Base-by-base conservation (phyloP, 1,140 invertebrate species). In the Zaprionus ornatus region DNA sequence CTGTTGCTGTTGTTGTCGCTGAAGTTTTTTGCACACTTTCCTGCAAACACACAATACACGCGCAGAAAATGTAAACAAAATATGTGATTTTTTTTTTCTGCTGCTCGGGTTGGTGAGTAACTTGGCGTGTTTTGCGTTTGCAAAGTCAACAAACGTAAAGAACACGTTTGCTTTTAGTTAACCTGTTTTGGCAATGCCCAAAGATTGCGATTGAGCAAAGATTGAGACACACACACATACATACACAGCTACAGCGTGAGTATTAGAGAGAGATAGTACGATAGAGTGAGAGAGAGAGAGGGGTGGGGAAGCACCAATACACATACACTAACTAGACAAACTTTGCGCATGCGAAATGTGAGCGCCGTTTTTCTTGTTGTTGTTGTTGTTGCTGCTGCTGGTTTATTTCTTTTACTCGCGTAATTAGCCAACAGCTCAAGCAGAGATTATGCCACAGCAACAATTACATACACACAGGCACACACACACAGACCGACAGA, bases 151-250 rank as follows among this genome's bases (percentile, higher is more conserved):
- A 83, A 80, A 83, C 67, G 70, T 67, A 87, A 88, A 87, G 84
- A 87, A 87, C 84, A 87, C 84, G 84, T 87, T 87, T 87, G 84
- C 85, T 88, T 87, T 90, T 76, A 84, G 84, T 88, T 84, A 87
- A 87, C 84, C 85, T 70, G 84, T 87, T 87, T 87, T 78, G 80
- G 83, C 84, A 87, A 75, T 83, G 84, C 77, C 85, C 80, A 90
- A 88, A 90, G 80, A 84, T 81, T 90, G 84, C 80, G 84, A 87
- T 87, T 87, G 84, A 87, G 84, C 85, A 87, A 87, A 87, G 84
- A 87, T 88, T 87, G 84, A 88, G 77, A 55, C 77, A 71, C 48
- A 63, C 81, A 77, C 45, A 79, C 50, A 54, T 42, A 73, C 56
- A 54, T 7, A 56, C 37, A 60, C 63, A 57, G 42, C 50, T 37